These are phyloP conservation scores for Oryctes rhinoceros DNA, from an alignment of 1,140 invertebrate species.

Conservation along the genomic window DNA sequence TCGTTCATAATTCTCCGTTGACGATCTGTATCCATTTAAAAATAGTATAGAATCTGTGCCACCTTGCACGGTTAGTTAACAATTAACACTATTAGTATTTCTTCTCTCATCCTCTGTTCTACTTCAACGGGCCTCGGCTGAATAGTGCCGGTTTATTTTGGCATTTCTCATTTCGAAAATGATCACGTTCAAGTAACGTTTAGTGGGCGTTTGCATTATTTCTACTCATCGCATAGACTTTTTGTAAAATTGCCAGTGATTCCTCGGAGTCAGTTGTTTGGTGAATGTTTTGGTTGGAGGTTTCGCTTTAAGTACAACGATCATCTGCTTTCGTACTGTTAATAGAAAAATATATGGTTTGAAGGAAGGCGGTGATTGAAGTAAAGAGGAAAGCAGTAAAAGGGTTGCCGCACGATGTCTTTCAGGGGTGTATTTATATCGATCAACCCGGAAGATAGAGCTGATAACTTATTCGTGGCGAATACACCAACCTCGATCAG, in stretches of 20 bases:
- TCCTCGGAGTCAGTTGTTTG: constrained; percentile 25
- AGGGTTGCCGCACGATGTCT: constrained; percentile 7
- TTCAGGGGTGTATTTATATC: constrained; percentile 38
- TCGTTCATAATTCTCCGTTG: not conserved
- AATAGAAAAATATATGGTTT: not conserved
- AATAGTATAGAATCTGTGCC: constrained; percentile 22
- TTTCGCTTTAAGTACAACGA: not conserved
- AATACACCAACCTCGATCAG: constrained; percentile 43
- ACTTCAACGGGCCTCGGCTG: not conserved
- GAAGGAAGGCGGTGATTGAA: not conserved
- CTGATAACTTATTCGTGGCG: constrained; percentile 12
- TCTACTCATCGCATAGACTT: not conserved
- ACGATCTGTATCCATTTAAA: constrained; percentile 4
- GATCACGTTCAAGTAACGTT: constrained; percentile 10
- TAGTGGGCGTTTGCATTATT: constrained; percentile 17
- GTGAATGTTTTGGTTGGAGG: constrained; percentile 23
- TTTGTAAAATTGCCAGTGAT: constrained; percentile 35
- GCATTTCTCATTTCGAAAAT: not conserved
- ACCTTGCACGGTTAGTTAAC: constrained; percentile 25
- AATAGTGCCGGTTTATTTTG: constrained; percentile 3
- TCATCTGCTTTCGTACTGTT: not conserved
- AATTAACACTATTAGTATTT: constrained; percentile 31
- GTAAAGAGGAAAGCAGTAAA: not conserved
- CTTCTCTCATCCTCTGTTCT: constrained; percentile 17
- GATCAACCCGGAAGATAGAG: constrained; percentile 15